Conservation (phyloP, 2,797 vertebrate species). For the Acanthiza pusilla region DNA sequence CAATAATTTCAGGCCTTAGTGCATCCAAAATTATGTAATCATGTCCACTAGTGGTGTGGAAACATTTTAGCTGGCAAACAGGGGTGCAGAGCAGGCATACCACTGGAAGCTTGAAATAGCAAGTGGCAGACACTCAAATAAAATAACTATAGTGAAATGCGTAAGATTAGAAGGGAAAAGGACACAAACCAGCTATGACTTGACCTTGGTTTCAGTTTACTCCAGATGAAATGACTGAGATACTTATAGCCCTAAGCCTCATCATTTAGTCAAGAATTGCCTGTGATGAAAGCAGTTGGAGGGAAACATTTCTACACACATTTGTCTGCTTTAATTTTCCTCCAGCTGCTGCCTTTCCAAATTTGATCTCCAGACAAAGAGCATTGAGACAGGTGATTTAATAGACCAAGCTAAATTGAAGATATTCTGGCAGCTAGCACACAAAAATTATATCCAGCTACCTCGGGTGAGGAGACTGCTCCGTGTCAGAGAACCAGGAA, state of each 20-base stretch:
- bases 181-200: slow-evolving; percentile 32
- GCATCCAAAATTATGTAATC: slow-evolving; percentile 38
- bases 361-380: slow-evolving; percentile 32
- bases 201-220: slow-evolving; percentile 59
- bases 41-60: background rate
- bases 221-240: slow-evolving; percentile 37
- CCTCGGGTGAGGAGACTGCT: fast-evolving
- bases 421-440: background rate
- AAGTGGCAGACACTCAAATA: slow-evolving; percentile 42
- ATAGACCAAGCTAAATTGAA: background rate
- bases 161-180: slow-evolving; percentile 44
- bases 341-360: slow-evolving; percentile 48
- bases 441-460: background rate
- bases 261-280: slow-evolving; percentile 42
- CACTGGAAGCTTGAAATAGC: slow-evolving; percentile 23
- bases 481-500: fast-evolving
- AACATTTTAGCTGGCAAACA: slow-evolving; percentile 10
- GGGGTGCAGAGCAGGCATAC: background rate
- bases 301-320: slow-evolving; percentile 13
- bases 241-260: slow-evolving; percentile 46
- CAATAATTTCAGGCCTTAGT: background rate
- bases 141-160: slow-evolving; percentile 32
- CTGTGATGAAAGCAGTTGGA: slow-evolving; percentile 45
- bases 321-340: slow-evolving; percentile 42
- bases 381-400: slow-evolving; percentile 27